Conservation (phyloP, 2,888 invertebrate genomes). For the Monopis laevigella region DNA sequence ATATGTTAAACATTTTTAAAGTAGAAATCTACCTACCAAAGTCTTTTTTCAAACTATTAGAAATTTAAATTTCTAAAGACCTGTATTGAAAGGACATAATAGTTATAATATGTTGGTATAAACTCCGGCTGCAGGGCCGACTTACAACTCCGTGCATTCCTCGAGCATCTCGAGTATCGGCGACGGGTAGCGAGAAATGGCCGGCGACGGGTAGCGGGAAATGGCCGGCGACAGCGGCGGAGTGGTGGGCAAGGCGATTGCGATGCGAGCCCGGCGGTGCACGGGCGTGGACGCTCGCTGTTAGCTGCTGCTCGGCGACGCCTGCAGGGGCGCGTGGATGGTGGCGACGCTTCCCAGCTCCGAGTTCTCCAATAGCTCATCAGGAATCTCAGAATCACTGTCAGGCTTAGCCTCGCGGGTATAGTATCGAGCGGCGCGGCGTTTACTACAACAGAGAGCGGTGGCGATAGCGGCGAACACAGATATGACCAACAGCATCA, state of each 20-base stretch:
- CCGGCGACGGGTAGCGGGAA: background rate
- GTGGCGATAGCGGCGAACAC: conserved; percentile 63
- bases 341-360: conserved; percentile 48
- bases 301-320: conserved; percentile 42
- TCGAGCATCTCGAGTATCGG: too few species aligned
- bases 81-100: background rate
- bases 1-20: conserved; percentile 28
- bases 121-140: too few species aligned
- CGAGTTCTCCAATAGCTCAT: conserved; percentile 39
- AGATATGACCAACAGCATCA: conserved; percentile 45
- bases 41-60: too few species aligned
- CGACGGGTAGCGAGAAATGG: too few species aligned
- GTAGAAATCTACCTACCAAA: conserved; percentile 24
- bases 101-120: too few species aligned
- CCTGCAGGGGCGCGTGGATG: conserved; percentile 32
- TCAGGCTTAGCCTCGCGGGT: conserved; percentile 78
- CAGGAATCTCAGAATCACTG: conserved; percentile 47
- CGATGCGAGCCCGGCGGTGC: conserved; percentile 16
- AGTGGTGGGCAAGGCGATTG: too few species aligned
- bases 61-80: background rate
- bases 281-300: conserved; percentile 34
- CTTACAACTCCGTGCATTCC: too few species aligned
- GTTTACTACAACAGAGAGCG: conserved; percentile 73
- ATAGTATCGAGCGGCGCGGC: conserved; percentile 80
- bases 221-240: too few species aligned